Evolutionary conservation across 2,113 vertebrate species (phyloP), one percentile per base, ranked within the genome.

Genomic region (Centropus unirufus): DNA sequence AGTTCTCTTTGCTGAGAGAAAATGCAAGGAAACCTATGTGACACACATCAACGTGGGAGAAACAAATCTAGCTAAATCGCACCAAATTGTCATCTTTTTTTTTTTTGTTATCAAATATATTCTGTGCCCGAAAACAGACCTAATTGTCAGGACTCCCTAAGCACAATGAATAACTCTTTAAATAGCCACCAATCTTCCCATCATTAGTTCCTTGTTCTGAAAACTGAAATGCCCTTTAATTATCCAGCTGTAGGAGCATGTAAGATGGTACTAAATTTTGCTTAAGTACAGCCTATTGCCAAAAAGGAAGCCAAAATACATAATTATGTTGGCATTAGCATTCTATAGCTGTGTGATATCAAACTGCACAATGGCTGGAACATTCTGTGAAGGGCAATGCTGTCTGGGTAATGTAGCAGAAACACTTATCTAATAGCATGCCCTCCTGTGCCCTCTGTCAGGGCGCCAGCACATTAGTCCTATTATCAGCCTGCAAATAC

Each of bases 191-290:
- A 81, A 94, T 97, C 92, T 95, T 94, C 51, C 3, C 91, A 90
- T 92, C 92, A 67, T 97, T 97, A 95, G 88, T 95, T 96, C 96
- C 13, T 30, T 75, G 58, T 94, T 97, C 93, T 26, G 46, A 83
- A 96, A 97, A 91, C 94, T 83, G 92, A 96, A 97, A 94, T 94
- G 91, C 89, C 95, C 98, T 97, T 93, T 98, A 97, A 98, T 98
- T 98, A 97, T 74, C 94, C 97, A 98, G 97, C 96, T 97, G 96
- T 76, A 97, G 88, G 83, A 97, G 88, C 79, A 77, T 89, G 87
- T 82, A 95, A 97, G 97, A 96, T 2, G 34, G 83, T 59, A 90
- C 96, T 97, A 97, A 97, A 97, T 98, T 97, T 96, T 97, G 74
- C 90, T 95, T 97, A 97, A 98, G 89, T 97, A 95, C 68, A 94